Base-by-base conservation (phyloP, 2,888 invertebrate species). In the Agrochola litura region DNA sequence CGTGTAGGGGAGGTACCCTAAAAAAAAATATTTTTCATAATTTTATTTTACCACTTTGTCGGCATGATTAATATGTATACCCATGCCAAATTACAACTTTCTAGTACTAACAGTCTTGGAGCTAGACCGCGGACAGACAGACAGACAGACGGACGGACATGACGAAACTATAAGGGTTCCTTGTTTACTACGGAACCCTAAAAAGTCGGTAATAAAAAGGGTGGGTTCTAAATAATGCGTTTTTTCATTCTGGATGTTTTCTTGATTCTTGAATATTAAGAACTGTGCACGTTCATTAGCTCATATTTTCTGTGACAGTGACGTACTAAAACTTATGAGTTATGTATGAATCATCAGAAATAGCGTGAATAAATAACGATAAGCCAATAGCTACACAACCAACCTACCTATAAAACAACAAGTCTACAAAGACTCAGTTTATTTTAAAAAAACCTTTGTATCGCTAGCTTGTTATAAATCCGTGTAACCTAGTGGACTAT, bases 311-410 rank as follows among this genome's bases (percentile, higher is more conserved):
- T 75, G 9, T 67, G 52, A 67, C 46, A 49, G 52, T 54, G 82
- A 61, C 75, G 52, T 73, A 65, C 54, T 61, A 30, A 82, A 67
- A 61, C 16, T 43, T 66, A 58, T 79, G n/a, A n/a, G n/a, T n/a
- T n/a, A n/a, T n/a, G n/a, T n/a, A n/a, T n/a, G 79, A 82, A 66
- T 82, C 79, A 79, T 82, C 56, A 66, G 14, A 65, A 75, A 52
- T 65, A 54, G 25, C 46, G 54, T 46, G 46, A 54, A 46, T 46
- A 9, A 43, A 65, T 46, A 74, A 41, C 30, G 41, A 81, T 64
- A 78, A 49, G 1, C 19, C 9, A 49, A 72, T 71, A 25, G 16
- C 46, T 56, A 37, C 60, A 71, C 22, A 56, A n/a, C 1, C 19
- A 52, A 22, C 16, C n/a, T 65, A 22, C 22, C 14, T 25, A 52